phyloP scores from a whole-genome alignment of 64 coral and sea anemone genomes.

The Dendronephthya gigantea region DNA sequence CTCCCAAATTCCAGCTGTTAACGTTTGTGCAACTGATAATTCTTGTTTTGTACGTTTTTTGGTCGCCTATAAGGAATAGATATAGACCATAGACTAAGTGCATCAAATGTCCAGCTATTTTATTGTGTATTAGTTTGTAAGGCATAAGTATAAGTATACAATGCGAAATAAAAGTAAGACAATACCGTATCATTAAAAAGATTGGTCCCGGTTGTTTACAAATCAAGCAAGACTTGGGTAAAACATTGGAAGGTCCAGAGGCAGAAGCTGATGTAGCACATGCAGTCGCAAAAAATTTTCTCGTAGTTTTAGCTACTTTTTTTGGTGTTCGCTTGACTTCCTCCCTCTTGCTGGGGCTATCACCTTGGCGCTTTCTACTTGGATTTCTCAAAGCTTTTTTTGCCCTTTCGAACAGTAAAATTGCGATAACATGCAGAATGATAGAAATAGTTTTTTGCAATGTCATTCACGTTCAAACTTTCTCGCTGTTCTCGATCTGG shows the following conservation, averaged over 20 bases:
- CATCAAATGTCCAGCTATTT: too few relatives aligned
- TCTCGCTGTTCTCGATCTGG: neutral
- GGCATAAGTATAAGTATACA: too few relatives aligned
- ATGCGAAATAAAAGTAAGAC: neutral
- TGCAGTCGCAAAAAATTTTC: neutral
- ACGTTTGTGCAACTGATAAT: neutral
- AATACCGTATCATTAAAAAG: neutral
- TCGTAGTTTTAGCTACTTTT: neutral
- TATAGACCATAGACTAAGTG: too few relatives aligned
- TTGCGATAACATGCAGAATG: constrained; percentile 5
- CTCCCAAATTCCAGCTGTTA: neutral
- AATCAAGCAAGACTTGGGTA: too few relatives aligned
- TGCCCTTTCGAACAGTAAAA: constrained; percentile 4
- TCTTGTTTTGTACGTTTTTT: neutral
- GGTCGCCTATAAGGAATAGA: too few relatives aligned
- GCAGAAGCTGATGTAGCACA: too few relatives aligned
- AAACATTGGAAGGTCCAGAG: too few relatives aligned
- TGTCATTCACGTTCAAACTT: neutral
- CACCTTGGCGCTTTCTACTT: neutral
- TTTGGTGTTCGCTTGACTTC: neutral
- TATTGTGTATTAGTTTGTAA: too few relatives aligned
- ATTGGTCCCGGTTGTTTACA: too few relatives aligned
- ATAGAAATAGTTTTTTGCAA: neutral
- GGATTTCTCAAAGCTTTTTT: neutral
- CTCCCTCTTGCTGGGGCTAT: neutral